These are phyloP conservation scores for Anagyrus pseudococci DNA, from an alignment of 2,888 invertebrate genomes.

Conservation along the genomic window DNA sequence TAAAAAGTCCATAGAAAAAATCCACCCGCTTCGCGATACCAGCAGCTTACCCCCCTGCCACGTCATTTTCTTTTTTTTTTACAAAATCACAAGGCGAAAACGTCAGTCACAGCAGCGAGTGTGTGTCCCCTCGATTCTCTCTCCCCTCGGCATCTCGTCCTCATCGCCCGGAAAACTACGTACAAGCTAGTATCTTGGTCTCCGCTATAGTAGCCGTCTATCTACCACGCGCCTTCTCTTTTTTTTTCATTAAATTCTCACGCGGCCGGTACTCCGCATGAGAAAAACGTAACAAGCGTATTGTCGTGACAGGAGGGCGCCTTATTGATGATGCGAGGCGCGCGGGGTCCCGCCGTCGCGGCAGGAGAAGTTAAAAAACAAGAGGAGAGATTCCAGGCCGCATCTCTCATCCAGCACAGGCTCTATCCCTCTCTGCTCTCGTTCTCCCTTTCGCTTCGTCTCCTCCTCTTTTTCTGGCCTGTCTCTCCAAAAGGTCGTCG, in stretches of 20 bases:
- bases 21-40: no score
- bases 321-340: conserved; percentile 31
- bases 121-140: no score
- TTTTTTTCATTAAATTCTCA: conserved; percentile 35
- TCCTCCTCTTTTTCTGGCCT: background rate
- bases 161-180: no score
- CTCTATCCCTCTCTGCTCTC: no score
- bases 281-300: conserved; percentile 32
- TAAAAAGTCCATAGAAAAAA: no score
- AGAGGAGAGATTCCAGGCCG: conserved; percentile 9
- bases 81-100: background rate
- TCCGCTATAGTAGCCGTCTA: no score
- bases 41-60: no score
- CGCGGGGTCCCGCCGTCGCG: background rate
- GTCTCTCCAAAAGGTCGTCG: conserved; percentile 12
- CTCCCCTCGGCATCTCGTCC: no score
- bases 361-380: background rate
- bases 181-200: no score
- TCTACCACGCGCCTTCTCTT: background rate
- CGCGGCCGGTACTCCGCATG: background rate
- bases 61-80: no score
- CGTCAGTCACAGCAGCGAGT: conserved; percentile 30
- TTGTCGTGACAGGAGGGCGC: conserved; percentile 17
- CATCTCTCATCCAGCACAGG: background rate
- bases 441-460: no score